These are phyloP conservation scores for Taeniopygia guttata DNA, from an alignment of 2,797 vertebrate genomes.

Conservation along the genomic window DNA sequence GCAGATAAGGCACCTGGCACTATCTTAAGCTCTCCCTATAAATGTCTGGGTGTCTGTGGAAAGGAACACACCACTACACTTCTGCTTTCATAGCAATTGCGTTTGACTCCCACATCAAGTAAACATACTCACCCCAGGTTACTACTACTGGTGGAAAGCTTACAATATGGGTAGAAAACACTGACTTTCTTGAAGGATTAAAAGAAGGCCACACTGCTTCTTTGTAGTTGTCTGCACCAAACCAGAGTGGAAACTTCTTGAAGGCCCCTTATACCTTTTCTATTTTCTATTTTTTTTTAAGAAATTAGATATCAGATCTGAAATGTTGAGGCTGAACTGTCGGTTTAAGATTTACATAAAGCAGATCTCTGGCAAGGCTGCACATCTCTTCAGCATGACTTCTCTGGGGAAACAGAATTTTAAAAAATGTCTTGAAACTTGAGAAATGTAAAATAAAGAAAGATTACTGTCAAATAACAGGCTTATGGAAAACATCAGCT, in stretches of 20 bases:
- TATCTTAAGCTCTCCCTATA: not conserved
- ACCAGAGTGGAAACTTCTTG: not conserved
- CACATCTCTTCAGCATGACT: not conserved
- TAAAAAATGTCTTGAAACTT: slow-evolving; percentile 28
- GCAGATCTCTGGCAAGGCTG: slow-evolving; percentile 37
- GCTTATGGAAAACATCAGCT: not conserved
- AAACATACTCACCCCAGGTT: not conserved
- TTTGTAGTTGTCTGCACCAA: not conserved
- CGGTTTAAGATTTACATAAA: slow-evolving; percentile 34
- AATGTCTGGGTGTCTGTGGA: not conserved
- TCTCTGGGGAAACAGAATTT: slow-evolving; percentile 11
- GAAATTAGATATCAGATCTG: not conserved
- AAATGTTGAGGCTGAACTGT: slow-evolving; percentile 1
- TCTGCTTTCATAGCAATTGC: not conserved
- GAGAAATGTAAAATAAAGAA: slow-evolving; percentile 22
- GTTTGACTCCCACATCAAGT: not conserved
- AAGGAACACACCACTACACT: not conserved
- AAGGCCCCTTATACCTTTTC: not conserved
- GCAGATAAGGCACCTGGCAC: not conserved
- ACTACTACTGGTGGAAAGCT: not conserved
- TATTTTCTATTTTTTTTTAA: not conserved
- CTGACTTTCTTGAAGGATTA: not conserved
- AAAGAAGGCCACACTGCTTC: not conserved
- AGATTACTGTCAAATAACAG: not conserved
- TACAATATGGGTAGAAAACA: not conserved